Evolutionary conservation across 2,113 vertebrate genomes (phyloP).

Genomic region (Mobula hypostoma): DNA sequence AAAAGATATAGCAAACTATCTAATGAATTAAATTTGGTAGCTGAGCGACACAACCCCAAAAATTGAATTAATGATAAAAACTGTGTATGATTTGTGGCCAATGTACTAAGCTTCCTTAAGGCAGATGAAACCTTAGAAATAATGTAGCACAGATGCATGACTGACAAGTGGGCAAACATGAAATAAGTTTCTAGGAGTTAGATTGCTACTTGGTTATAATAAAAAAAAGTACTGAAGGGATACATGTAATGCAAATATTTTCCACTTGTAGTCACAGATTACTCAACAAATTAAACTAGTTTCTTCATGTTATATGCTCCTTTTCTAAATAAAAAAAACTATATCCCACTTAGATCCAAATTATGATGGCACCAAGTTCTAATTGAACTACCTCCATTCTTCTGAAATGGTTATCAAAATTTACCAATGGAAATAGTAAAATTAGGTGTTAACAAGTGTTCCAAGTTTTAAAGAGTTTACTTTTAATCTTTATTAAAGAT

Average conservation of each 20-base stretch:
- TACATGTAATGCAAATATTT: not conserved
- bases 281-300: not conserved
- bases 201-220: not conserved
- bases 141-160: not conserved
- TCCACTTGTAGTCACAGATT: not conserved
- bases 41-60: not conserved
- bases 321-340: not conserved
- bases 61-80: conserved; percentile 6
- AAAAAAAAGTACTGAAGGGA: not conserved
- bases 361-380: not conserved
- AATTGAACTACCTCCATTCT: not conserved
- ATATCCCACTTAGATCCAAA: not conserved
- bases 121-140: not conserved
- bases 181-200: not conserved
- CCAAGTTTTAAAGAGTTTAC: not conserved
- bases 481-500: not conserved
- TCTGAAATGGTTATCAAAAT: not conserved
- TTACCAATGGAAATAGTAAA: too few relatives aligned
- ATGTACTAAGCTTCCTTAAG: not conserved
- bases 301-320: not conserved
- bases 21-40: not conserved
- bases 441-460: too few relatives aligned
- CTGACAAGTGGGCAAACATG: not conserved
- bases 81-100: not conserved
- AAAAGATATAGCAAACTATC: not conserved